Conservation (phyloP, 1,140 invertebrate species). For the Pollicipes pollicipes region DNA sequence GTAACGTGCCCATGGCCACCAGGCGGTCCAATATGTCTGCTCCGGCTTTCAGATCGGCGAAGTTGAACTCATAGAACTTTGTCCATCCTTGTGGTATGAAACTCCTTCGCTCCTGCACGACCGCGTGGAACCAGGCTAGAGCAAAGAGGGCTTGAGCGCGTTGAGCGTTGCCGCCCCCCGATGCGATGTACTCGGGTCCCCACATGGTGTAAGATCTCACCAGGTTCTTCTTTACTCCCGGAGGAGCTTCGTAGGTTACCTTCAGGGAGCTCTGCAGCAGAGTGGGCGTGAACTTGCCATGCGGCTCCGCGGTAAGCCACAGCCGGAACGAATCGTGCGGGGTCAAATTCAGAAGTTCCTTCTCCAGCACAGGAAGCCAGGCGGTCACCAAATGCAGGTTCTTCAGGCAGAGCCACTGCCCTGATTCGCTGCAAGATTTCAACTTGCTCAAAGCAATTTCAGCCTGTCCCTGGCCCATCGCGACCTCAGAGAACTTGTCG, state of each 20-base stretch:
- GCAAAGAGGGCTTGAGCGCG: constrained; percentile 42
- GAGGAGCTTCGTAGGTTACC: constrained; percentile 64
- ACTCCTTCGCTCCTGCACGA: constrained; percentile 68
- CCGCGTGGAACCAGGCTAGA: constrained; percentile 63
- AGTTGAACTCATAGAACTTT: constrained; percentile 77
- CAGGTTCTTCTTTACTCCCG: constrained; percentile 45
- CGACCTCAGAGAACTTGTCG: constrained; percentile 42
- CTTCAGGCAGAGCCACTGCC: constrained; percentile 62
- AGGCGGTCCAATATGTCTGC: constrained; percentile 45
- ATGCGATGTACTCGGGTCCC: constrained; percentile 27
- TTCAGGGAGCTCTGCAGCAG: constrained; percentile 51
- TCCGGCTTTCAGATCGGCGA: constrained; percentile 60
- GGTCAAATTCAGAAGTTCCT: constrained; percentile 41
- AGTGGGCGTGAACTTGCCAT: constrained; percentile 42
- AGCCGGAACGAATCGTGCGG: constrained; percentile 46
- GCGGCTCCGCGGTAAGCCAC: constrained; percentile 57
- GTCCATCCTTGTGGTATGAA: constrained; percentile 76
- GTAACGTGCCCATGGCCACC: constrained; percentile 23
- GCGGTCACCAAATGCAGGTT: constrained; percentile 70
- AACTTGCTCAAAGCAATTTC: constrained; percentile 39
- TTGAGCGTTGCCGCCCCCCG: constrained; percentile 29
- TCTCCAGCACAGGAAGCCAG: constrained; percentile 54
- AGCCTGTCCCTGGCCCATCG: constrained; percentile 53
- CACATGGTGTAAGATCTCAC: constrained; percentile 38
- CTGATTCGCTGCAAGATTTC: constrained; percentile 34